Conservation (phyloP, 2,113 vertebrate species). For the Oceanites oceanicus region DNA sequence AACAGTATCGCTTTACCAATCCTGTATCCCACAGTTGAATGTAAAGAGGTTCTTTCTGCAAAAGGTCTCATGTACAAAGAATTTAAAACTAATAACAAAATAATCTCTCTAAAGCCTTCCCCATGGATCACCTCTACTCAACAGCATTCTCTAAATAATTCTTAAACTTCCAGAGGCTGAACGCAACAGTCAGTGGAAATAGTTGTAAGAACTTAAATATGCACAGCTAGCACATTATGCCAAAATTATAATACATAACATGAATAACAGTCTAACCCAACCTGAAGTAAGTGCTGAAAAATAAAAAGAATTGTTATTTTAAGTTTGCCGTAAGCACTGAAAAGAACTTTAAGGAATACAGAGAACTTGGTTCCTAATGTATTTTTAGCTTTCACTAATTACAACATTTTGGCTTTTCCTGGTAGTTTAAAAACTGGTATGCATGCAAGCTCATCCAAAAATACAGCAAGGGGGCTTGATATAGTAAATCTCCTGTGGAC, state of each 20-base stretch:
- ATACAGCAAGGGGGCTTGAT: neutral
- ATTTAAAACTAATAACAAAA: neutral
- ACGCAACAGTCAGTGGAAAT: neutral
- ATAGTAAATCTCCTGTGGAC: neutral
- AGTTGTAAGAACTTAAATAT: neutral
- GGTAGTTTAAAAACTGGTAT: neutral
- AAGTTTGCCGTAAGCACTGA: neutral
- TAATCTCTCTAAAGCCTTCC: neutral
- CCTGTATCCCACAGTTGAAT: neutral
- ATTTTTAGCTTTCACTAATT: neutral
- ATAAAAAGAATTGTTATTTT: neutral
- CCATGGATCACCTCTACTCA: rapidly evolving
- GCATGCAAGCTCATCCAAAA: neutral
- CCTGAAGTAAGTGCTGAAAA: neutral
- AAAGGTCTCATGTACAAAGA: neutral
- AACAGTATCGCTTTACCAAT: neutral
- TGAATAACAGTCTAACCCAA: neutral
- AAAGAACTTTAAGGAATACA: neutral
- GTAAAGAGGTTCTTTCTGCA: neutral
- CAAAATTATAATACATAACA: neutral
- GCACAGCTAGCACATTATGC: neutral
- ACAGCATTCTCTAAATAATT: neutral
- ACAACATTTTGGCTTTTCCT: neutral
- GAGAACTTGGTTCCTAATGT: neutral
- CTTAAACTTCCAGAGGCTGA: neutral